Evolutionary conservation across 1,140 invertebrate species (phyloP).

Genomic region (Magallana ariakensis): DNA sequence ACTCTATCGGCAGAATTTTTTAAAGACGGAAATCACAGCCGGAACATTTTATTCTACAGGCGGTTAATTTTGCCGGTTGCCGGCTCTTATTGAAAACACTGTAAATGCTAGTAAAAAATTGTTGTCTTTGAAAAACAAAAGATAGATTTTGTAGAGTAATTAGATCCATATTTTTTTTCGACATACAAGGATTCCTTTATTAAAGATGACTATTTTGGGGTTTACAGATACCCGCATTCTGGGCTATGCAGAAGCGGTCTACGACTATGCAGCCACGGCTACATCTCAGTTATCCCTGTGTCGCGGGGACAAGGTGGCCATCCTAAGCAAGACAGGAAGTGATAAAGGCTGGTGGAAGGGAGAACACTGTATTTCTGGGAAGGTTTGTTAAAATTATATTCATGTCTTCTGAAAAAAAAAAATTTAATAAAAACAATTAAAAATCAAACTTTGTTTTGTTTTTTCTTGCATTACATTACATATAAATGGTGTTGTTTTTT

Average conservation of each 20-base stretch:
- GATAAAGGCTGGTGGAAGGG: constrained; percentile 92
- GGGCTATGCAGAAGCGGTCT: constrained; percentile 77
- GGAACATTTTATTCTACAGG: too few species aligned
- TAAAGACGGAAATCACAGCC: too few species aligned
- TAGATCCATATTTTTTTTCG: too few species aligned
- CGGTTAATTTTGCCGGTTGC: too few species aligned
- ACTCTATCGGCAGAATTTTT: too few species aligned
- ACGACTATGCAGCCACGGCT: constrained; percentile 82
- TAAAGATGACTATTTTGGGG: background rate
- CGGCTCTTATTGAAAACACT: too few species aligned
- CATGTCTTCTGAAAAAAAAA: background rate
- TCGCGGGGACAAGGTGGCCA: constrained; percentile 88
- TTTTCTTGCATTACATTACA: background rate
- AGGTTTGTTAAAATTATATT: constrained; percentile 73
- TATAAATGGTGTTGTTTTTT: constrained; percentile 44
- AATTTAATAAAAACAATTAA: background rate
- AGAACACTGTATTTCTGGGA: constrained; percentile 85
- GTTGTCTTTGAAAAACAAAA: too few species aligned
- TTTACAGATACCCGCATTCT: constrained; percentile 73
- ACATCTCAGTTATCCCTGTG: constrained; percentile 88
- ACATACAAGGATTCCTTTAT: too few species aligned
- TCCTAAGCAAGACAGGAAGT: constrained; percentile 88
- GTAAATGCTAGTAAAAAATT: too few species aligned
- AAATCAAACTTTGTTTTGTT: background rate
- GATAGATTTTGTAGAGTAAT: too few species aligned